phyloP scores from a whole-genome alignment of 2,113 vertebrate genomes.

The Cygnus atratus region DNA sequence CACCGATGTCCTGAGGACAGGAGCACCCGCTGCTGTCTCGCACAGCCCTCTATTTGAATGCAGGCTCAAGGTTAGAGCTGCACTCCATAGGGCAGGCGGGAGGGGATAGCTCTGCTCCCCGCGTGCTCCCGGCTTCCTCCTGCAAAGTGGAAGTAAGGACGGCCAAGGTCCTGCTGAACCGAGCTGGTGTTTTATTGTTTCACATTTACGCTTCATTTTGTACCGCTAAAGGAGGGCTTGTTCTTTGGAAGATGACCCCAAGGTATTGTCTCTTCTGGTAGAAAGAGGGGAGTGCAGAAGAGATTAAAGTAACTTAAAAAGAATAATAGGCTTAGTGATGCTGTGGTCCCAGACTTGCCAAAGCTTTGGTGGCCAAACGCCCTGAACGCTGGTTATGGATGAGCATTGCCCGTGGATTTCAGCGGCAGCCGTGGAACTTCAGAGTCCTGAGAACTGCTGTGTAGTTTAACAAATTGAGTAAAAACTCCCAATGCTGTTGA shows the following conservation, averaged over 20 bases:
- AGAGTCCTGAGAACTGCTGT: background rate
- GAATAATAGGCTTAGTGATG: background rate
- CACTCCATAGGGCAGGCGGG: constrained; percentile 1
- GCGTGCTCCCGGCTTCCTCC: background rate
- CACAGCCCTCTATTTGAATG: background rate
- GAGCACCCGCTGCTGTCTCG: background rate
- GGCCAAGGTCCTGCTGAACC: background rate
- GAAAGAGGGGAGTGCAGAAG: background rate
- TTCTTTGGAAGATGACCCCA: background rate
- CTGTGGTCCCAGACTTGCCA: background rate
- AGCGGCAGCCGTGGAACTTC: background rate
- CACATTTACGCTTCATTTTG: background rate
- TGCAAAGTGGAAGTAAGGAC: background rate
- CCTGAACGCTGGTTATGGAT: fast-evolving
- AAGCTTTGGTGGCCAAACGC: background rate
- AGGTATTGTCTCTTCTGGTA: background rate
- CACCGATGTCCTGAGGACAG: background rate
- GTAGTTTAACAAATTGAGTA: background rate
- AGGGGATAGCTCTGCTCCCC: background rate
- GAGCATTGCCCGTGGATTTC: fast-evolving
- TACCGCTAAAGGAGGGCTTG: background rate
- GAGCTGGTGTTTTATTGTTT: background rate
- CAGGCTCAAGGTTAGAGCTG: constrained; percentile 35
- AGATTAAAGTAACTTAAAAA: background rate
- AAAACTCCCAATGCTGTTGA: background rate